These are phyloP conservation scores for Platysteira castanea DNA, from an alignment of 2,113 vertebrate genomes.

Conservation along the genomic window DNA sequence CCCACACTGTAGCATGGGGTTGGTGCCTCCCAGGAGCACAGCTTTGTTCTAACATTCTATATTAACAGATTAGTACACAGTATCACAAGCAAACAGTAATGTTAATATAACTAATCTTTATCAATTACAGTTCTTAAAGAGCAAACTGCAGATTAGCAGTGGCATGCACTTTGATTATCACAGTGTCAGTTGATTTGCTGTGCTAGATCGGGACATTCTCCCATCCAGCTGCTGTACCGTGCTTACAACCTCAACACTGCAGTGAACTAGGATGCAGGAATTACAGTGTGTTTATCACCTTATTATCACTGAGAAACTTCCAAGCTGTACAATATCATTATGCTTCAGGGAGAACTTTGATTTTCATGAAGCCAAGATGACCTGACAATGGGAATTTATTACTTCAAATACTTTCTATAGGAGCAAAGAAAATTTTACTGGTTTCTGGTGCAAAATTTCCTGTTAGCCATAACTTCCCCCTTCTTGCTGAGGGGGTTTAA, in stretches of 20 bases:
- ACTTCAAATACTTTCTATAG: neutral
- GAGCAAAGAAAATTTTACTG: neutral
- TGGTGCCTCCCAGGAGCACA: neutral
- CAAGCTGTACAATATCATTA: neutral
- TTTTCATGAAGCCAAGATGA: constrained; percentile 2
- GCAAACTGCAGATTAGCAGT: neutral
- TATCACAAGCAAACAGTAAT: neutral
- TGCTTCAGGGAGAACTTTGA: constrained; percentile 41
- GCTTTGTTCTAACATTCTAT: neutral
- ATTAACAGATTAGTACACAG: neutral
- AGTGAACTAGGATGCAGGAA: neutral
- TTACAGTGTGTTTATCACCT: neutral
- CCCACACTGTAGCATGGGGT: neutral
- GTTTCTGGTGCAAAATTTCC: neutral
- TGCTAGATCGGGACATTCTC: neutral
- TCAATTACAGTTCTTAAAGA: neutral
- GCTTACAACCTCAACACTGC: neutral
- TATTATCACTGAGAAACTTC: neutral
- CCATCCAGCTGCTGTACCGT: neutral
- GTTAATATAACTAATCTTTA: neutral
- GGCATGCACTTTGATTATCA: neutral
- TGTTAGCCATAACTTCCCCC: neutral
- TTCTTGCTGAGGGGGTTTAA: neutral
- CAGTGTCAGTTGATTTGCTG: neutral
- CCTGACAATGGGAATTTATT: neutral